phyloP scores from a whole-genome alignment of 1,140 invertebrate genomes.

The Anastrepha ludens region DNA sequence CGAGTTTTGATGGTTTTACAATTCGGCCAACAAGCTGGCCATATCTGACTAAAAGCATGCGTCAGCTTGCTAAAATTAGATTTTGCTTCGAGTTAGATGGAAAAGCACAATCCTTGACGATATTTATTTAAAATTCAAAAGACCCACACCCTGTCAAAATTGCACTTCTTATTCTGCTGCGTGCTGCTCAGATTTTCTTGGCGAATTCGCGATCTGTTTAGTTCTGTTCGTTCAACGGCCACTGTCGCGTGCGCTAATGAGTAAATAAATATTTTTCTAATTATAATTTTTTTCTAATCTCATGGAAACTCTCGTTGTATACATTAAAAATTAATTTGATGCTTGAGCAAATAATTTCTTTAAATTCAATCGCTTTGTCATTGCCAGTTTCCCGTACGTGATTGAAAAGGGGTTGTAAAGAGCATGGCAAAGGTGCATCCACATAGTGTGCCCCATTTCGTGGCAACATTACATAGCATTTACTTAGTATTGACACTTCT shows the following conservation, averaged over 20 bases:
- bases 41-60: too few relatives aligned
- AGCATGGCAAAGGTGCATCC: not conserved
- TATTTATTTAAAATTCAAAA: too few relatives aligned
- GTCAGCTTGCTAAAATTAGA: too few relatives aligned
- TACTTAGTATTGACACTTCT: not conserved
- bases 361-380: not conserved
- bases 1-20: too few relatives aligned
- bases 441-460: not conserved
- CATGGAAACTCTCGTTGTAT: too few relatives aligned
- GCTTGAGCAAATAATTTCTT: too few relatives aligned
- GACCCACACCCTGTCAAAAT: not conserved
- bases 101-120: too few relatives aligned
- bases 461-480: not conserved
- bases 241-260: not conserved
- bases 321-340: too few relatives aligned
- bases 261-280: not conserved
- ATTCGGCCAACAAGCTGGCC: too few relatives aligned
- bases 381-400: not conserved
- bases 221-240: not conserved
- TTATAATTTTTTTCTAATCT: too few relatives aligned
- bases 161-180: too few relatives aligned
- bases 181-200: not conserved
- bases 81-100: too few relatives aligned
- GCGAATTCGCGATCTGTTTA: constrained; percentile 40
- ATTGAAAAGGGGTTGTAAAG: not conserved